Evolutionary conservation across 2,888 invertebrate species (phyloP).

Genomic region (Sarcophaga rosellei): DNA sequence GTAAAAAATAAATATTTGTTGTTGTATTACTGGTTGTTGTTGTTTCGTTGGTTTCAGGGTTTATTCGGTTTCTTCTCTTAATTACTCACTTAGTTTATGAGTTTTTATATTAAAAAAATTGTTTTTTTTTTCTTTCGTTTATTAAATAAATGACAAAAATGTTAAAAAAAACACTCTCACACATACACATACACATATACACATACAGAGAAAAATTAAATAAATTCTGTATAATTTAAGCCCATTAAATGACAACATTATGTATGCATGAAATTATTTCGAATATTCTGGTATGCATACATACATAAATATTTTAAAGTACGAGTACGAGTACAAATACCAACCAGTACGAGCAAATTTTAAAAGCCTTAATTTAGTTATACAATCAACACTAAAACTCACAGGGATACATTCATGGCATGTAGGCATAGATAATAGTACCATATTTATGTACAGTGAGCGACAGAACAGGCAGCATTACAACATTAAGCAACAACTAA

Average conservation of each 20-base stretch:
- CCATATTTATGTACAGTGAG: too few relatives aligned
- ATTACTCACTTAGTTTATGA: slow-evolving; percentile 77
- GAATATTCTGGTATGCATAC: not conserved
- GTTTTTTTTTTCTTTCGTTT: not conserved
- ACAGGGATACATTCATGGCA: not conserved
- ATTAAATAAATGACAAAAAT: too few relatives aligned
- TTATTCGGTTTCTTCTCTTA: slow-evolving; percentile 68
- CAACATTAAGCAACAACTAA: too few relatives aligned
- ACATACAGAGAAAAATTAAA: slow-evolving; percentile 34
- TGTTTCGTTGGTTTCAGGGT: slow-evolving; percentile 14
- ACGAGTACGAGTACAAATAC: not conserved
- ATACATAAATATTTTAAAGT: slow-evolving; percentile 42
- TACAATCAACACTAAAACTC: slow-evolving; percentile 17
- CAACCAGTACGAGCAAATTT: slow-evolving; percentile 33
- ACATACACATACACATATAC: too few relatives aligned
- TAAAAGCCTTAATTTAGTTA: slow-evolving; percentile 68
- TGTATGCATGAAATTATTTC: slow-evolving; percentile 1
- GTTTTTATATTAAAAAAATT: slow-evolving; percentile 69
- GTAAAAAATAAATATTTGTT: slow-evolving; percentile 49
- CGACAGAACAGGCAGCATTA: too few relatives aligned
- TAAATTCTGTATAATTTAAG: slow-evolving; percentile 64
- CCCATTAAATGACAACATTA: slow-evolving; percentile 61
- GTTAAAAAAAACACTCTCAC: too few relatives aligned
- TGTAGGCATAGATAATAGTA: not conserved
- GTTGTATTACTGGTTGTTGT: slow-evolving; percentile 15